Evolutionary conservation across 2,888 invertebrate species (phyloP), one percentile per base, ranked within the genome.

Genomic region (Trilocha varians): DNA sequence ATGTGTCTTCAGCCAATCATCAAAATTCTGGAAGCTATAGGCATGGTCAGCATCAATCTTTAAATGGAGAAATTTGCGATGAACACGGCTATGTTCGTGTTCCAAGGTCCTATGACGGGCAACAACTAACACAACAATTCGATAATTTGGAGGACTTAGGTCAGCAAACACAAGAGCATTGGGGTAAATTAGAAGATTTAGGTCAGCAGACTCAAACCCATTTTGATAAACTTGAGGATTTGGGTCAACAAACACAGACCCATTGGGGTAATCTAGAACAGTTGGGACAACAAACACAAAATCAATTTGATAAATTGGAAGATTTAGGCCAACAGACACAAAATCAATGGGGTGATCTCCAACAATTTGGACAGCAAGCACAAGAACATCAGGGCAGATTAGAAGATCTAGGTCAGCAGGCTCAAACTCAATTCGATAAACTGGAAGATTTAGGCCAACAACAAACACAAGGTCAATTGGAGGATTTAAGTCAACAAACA

Each of bases 71-170:
- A 25, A 25, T 25, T 44, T 80, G 78, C 50, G 76, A 75, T 34
- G 71, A 70, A 46, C 50, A 66, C 38, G 70, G 73, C 8, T 70
- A 77, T 45, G 47, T 59, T 41, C 73, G 83, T 35, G 62, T 71
- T 25, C 68, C 65, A 36, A 69, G 84, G 41, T 82, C 84, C 41
- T 62, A 65, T 16, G 32, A 34, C 17, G 33, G 34, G 8, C 39
- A 39, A 39, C 25, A 25, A 5, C 6, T 25, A 13, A 16, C 36
- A 36, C 36, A 38, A 14, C 32, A 36, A 37, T 37, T 16, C 33
- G 42, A 53, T 41, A 49, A 57, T 36, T 46, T 53, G 43, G 57
- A 62, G 47, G 47, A 59, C 42, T 49, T 62, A 2, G 54, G 57
- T 5, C 69, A 69, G 46, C 59, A 69, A 43, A 49, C 54, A 34